A percentile compares a stretch with the other conserved stretches of the same genome.
Conservation (phyloP, 2,113 vertebrate genomes). For the Melanerpes aurifrons region DNA sequence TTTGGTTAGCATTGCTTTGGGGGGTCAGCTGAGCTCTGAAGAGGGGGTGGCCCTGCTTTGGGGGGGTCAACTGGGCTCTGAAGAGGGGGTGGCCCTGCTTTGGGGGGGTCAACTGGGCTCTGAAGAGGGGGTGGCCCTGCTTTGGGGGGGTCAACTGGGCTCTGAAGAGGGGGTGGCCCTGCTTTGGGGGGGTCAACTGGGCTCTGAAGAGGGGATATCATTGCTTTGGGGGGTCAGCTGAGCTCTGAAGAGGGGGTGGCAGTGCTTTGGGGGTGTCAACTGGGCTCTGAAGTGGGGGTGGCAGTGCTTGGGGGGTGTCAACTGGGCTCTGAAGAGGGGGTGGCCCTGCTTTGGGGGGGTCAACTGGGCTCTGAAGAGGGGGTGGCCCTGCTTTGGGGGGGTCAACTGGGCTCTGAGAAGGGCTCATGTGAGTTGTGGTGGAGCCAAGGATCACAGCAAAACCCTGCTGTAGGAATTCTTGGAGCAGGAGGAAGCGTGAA, state of each 20-base stretch:
- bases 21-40: not conserved
- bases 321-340: not conserved
- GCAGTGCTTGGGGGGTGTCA: not conserved
- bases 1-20: not conserved
- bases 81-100: not conserved
- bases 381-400: not conserved
- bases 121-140: not conserved
- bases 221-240: not conserved
- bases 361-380: not conserved
- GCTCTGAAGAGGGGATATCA: not conserved
- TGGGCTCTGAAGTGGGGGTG: not conserved
- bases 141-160: not conserved
- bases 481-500: conserved; percentile 17
- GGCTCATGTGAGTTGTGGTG: fast-evolving
- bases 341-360: not conserved
- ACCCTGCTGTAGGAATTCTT: not conserved
- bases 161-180: not conserved
- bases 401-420: not conserved
- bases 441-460: not conserved
- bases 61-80: not conserved
- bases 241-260: not conserved
- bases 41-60: not conserved
- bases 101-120: not conserved
- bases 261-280: not conserved
- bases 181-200: not conserved